Evolutionary conservation across 2,113 vertebrate species (phyloP).

Genomic region (Catharus fuscescens): DNA sequence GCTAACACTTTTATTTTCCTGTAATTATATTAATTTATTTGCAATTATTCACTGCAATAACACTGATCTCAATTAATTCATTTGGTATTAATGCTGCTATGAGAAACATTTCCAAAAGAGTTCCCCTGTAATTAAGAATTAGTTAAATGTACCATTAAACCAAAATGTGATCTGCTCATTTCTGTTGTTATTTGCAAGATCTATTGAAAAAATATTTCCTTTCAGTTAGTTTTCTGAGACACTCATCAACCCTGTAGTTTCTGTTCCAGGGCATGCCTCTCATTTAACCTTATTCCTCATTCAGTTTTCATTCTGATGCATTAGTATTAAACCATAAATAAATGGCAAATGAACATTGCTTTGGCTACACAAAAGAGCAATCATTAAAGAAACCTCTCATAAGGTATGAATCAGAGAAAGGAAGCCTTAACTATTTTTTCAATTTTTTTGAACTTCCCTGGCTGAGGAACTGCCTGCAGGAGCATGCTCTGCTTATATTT

Average conservation of each 20-base stretch:
- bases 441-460: not conserved
- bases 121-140: slow-evolving; percentile 47
- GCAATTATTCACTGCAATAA: slow-evolving; percentile 45
- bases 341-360: slow-evolving; percentile 53
- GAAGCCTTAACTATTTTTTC: not conserved
- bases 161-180: not conserved
- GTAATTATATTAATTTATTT: slow-evolving; percentile 50
- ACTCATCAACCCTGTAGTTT: slow-evolving; percentile 30
- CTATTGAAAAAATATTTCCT: slow-evolving; percentile 3
- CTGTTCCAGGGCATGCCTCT: slow-evolving; percentile 6
- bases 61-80: slow-evolving; percentile 40
- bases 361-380: slow-evolving; percentile 46
- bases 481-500: slow-evolving; percentile 17
- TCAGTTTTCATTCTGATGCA: slow-evolving; percentile 63
- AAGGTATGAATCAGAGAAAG: slow-evolving; percentile 59
- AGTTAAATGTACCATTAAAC: slow-evolving; percentile 53
- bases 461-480: slow-evolving; percentile 2
- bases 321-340: slow-evolving; percentile 65
- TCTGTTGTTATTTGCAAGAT: slow-evolving; percentile 1
- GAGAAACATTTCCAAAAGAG: slow-evolving; percentile 19
- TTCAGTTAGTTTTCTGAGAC: slow-evolving; percentile 33
- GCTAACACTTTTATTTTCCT: slow-evolving; percentile 27
- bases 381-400: slow-evolving; percentile 59
- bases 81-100: slow-evolving; percentile 9
- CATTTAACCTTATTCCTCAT: slow-evolving; percentile 68